Percentiles rank a stretch among this genome's conserved stretches.
phyloP scores from a whole-genome alignment of 2,888 invertebrate species.

The Melinaea menophilus region DNA sequence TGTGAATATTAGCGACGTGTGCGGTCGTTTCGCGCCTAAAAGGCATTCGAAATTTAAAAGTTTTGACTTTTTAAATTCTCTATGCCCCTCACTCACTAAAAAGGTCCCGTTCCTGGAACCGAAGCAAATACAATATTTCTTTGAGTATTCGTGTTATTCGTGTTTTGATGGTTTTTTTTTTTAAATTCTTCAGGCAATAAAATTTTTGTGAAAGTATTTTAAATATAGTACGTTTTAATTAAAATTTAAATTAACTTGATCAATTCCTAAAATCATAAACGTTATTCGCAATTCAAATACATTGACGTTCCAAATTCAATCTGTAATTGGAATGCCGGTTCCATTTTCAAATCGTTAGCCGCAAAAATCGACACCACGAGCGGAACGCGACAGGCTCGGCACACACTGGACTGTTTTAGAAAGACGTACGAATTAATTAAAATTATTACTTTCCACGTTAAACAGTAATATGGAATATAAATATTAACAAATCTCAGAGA shows the following conservation, averaged over 20 bases:
- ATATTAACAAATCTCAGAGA: no score
- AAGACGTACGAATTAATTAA: no score
- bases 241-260: conserved; percentile 8
- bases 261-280: conserved; percentile 17
- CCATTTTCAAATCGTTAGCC: conserved; percentile 45
- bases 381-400: conserved; percentile 29
- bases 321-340: conserved; percentile 35
- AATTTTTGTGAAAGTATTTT: background rate
- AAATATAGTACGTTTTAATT: background rate
- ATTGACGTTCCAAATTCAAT: conserved; percentile 35
- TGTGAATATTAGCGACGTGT: conserved; percentile 58
- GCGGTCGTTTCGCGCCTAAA: conserved; percentile 56
- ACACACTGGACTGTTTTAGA: conserved; percentile 7
- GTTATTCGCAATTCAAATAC: conserved; percentile 30
- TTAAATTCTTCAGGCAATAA: no score
- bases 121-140: conserved; percentile 11
- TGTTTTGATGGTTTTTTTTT: background rate
- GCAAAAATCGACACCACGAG: conserved; percentile 58
- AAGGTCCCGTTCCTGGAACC: conserved; percentile 12
- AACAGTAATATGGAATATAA: no score
- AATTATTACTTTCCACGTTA: no score
- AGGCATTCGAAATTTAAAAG: conserved; percentile 51
- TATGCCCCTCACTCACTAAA: conserved; percentile 26
- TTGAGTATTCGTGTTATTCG: conserved; percentile 9
- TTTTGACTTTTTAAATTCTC: conserved; percentile 35